These are phyloP conservation scores for Phylloscopus trochilus DNA, from an alignment of 2,113 vertebrate species.

Conservation along the genomic window DNA sequence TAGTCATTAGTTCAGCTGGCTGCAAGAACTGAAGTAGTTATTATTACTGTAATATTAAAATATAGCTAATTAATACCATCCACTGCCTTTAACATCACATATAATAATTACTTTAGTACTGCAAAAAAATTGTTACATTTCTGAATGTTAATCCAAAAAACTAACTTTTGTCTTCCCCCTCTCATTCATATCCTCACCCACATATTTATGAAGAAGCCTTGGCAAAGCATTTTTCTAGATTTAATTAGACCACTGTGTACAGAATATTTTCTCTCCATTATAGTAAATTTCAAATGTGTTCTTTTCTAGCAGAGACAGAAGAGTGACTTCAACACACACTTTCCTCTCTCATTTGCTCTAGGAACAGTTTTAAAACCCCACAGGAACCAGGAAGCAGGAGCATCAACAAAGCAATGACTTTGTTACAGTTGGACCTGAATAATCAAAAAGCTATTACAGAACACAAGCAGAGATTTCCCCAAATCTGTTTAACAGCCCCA, in stretches of 20 bases:
- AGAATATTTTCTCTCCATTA: conserved; percentile 26
- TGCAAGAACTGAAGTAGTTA: not conserved
- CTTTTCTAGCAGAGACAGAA: not conserved
- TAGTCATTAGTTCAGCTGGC: not conserved
- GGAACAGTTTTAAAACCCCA: not conserved
- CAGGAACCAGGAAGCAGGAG: not conserved
- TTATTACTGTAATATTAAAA: not conserved
- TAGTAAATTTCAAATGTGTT: not conserved
- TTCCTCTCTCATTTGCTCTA: not conserved
- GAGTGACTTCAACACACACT: not conserved
- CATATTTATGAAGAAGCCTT: not conserved
- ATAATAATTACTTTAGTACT: not conserved
- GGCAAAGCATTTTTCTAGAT: not conserved
- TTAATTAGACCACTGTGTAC: conserved; percentile 10
- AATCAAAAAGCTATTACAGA: not conserved
- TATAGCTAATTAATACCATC: not conserved
- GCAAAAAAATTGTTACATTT: not conserved
- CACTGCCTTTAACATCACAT: not conserved
- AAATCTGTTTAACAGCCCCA: not conserved
- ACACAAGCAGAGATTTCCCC: not conserved
- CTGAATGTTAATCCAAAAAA: not conserved
- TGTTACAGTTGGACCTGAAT: not conserved
- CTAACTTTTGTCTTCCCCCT: not conserved
- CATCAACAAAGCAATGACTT: not conserved
- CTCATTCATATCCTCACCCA: not conserved